phyloP scores from a whole-genome alignment of 2,797 vertebrate genomes.

The Sparus aurata region DNA sequence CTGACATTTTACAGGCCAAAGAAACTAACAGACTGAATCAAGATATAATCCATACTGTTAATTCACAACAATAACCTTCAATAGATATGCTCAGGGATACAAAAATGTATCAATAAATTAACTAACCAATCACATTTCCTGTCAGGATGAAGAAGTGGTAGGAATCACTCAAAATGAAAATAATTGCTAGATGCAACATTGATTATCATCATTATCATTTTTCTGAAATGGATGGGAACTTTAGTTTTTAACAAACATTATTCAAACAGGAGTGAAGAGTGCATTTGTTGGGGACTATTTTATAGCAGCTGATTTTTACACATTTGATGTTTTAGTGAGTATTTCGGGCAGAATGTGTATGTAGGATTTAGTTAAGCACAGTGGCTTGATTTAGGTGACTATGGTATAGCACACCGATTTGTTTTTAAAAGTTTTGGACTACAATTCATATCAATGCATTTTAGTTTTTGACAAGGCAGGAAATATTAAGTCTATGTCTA shows the following conservation, averaged over 20 bases:
- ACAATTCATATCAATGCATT: background rate
- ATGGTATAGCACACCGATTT: background rate
- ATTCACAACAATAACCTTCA: no score
- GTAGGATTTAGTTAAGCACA: background rate
- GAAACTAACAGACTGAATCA: no score
- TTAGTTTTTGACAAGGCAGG: background rate
- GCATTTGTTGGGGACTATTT: background rate
- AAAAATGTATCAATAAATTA: no score
- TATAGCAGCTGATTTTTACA: background rate
- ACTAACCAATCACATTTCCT: no score
- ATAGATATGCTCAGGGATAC: no score
- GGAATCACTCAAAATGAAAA: no score
- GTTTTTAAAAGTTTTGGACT: background rate
- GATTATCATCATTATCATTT: no score
- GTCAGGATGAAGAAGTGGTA: no score
- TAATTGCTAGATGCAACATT: no score
- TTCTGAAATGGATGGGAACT: background rate
- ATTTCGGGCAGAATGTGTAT: background rate
- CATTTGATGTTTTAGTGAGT: background rate
- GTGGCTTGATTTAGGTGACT: background rate
- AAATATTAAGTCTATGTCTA: background rate
- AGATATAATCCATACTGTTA: no score
- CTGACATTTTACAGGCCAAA: no score
- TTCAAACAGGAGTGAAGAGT: background rate
- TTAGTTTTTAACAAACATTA: background rate